phyloP scores from a whole-genome alignment of 1,140 invertebrate genomes.

The Cyclina sinensis region DNA sequence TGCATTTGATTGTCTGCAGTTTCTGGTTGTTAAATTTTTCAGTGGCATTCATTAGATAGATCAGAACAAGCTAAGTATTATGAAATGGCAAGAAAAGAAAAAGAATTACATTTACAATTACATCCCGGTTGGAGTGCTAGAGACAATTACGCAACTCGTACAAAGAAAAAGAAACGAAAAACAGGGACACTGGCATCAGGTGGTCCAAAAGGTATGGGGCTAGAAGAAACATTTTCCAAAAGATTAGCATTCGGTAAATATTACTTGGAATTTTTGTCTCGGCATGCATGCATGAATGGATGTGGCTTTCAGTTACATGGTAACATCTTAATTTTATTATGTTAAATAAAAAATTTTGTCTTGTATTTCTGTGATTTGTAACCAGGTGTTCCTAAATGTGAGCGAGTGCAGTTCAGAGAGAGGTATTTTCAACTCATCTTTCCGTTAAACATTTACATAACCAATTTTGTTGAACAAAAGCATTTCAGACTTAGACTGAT shows the following conservation, averaged over 20 bases:
- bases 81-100: slow-evolving; percentile 99
- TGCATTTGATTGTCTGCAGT: slow-evolving; percentile 21
- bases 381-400: no score
- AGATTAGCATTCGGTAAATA: slow-evolving; percentile 52
- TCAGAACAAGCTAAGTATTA: slow-evolving; percentile 99
- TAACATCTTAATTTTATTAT: neutral
- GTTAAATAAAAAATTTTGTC: neutral
- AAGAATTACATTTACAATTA: slow-evolving; percentile 99
- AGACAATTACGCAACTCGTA: slow-evolving; percentile 99
- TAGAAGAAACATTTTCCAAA: neutral
- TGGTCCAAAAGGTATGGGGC: slow-evolving; percentile 37
- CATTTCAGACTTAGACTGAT: no score
- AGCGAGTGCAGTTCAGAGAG: no score
- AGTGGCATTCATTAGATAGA: slow-evolving; percentile 99
- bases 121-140: slow-evolving; percentile 99
- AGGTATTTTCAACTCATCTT: no score
- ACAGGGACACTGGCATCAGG: slow-evolving; percentile 90
- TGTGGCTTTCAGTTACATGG: neutral
- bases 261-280: neutral
- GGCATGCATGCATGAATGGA: slow-evolving; percentile 29
- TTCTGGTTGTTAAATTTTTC: slow-evolving; percentile 85
- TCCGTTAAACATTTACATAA: no score
- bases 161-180: slow-evolving; percentile 99
- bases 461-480: no score
- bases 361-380: neutral